Evolutionary conservation across 2,797 vertebrate genomes (phyloP).

Genomic region (Paguma larvata): DNA sequence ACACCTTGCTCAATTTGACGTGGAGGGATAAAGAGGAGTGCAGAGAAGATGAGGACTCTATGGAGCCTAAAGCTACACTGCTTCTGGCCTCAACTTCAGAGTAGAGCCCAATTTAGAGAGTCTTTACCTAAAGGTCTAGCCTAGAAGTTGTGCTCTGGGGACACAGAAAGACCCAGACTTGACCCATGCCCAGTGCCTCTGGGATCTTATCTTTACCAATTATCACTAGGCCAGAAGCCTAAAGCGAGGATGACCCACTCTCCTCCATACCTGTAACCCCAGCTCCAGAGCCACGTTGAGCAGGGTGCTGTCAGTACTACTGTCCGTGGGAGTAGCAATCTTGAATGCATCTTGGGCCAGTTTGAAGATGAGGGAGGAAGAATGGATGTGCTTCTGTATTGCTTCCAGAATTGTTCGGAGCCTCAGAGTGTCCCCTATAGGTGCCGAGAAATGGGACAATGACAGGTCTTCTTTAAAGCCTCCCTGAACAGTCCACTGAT

Average conservation of each 20-base stretch:
- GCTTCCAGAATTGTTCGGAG: slow-evolving; percentile 97
- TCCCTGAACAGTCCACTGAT: background rate
- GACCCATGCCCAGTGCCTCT: background rate
- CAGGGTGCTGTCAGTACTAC: slow-evolving; percentile 95
- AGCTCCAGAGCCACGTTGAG: slow-evolving; percentile 98
- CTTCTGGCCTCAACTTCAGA: slow-evolving; percentile 65
- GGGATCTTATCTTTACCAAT: background rate
- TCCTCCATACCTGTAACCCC: slow-evolving; percentile 94
- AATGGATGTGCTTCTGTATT: slow-evolving; percentile 99
- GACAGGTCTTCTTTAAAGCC: slow-evolving; percentile 2
- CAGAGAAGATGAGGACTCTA: background rate
- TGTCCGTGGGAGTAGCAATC: slow-evolving; percentile 97
- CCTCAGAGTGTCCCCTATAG: slow-evolving; percentile 95
- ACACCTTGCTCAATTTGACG: background rate
- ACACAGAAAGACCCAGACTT: slow-evolving; percentile 54
- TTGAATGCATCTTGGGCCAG: slow-evolving; percentile 99
- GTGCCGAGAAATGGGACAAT: slow-evolving; percentile 11
- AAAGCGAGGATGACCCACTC: background rate
- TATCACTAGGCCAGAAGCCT: slow-evolving; percentile 26
- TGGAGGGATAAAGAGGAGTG: background rate
- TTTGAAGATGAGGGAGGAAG: slow-evolving; percentile 99
- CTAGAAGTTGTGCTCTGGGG: slow-evolving; percentile 41
- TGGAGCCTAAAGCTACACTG: slow-evolving; percentile 1
- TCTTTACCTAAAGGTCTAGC: slow-evolving; percentile 13
- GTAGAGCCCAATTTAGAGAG: slow-evolving; percentile 11